A percentile compares a stretch with the other conserved stretches of the same genome.
Evolutionary conservation across 2,113 vertebrate species (phyloP).

Genomic region (Aleadryas rufinucha): DNA sequence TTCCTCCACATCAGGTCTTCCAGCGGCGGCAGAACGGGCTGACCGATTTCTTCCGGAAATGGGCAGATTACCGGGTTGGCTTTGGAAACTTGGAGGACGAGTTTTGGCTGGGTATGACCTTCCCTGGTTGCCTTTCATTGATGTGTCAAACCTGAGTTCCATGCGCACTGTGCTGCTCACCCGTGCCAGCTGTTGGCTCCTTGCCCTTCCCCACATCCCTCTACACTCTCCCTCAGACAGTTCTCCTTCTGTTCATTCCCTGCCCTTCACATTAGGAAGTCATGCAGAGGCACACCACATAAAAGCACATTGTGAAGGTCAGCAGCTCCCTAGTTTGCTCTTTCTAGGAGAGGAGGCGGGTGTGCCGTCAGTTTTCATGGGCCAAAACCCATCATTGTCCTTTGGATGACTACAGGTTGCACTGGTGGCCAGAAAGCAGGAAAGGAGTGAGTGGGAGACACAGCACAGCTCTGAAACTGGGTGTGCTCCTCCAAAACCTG

Average conservation of each 20-base stretch:
- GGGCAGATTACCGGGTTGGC: conserved; percentile 90
- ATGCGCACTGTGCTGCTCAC: neutral
- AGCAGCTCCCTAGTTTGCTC: neutral
- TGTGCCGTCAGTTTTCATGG: neutral
- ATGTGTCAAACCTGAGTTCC: neutral
- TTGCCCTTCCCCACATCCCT: neutral
- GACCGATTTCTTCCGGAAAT: conserved; percentile 95
- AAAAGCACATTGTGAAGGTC: neutral
- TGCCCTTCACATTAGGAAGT: conserved; percentile 12
- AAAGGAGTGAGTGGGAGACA: neutral
- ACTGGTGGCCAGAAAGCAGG: neutral
- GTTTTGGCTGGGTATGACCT: conserved; percentile 92
- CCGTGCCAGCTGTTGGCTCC: neutral
- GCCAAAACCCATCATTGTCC: neutral
- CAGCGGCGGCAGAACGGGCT: conserved; percentile 94
- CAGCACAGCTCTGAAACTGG: neutral
- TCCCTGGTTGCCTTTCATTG: neutral
- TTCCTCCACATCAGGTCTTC: conserved; percentile 79
- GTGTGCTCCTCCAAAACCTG: neutral
- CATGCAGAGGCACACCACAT: neutral
- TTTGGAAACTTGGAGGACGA: conserved; percentile 97
- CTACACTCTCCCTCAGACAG: neutral
- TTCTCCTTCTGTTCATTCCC: conserved; percentile 27
- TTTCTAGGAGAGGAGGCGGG: neutral
- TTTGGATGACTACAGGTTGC: neutral